Percentiles rank a stretch among this genome's conserved stretches.
These are phyloP conservation scores for Chrysaora quinquecirrha DNA, from an alignment of 30 jellyfish, hydroid and myxozoan species.

Conservation along the genomic window DNA sequence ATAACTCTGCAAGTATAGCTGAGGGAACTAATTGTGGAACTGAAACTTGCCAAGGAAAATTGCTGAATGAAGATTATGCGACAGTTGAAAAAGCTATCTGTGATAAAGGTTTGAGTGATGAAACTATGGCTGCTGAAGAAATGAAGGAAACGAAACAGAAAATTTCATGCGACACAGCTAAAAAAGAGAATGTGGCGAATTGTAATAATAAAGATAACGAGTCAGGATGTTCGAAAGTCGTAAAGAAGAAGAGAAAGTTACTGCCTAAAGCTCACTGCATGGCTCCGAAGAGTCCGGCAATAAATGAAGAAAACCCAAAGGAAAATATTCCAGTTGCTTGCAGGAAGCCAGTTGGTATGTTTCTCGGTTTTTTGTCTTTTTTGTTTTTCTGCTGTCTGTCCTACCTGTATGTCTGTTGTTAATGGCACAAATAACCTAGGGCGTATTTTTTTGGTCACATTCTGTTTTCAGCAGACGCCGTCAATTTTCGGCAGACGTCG, in stretches of 20 bases:
- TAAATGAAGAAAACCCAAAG: not conserved
- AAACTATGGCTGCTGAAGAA: not conserved
- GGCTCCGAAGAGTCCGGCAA: not conserved
- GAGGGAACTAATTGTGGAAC: not conserved
- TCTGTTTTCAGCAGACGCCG: too few relatives aligned
- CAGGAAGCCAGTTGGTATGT: too few relatives aligned
- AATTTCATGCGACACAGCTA: too few relatives aligned
- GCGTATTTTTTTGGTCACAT: too few relatives aligned
- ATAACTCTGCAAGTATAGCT: too few relatives aligned
- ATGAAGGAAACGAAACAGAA: not conserved
- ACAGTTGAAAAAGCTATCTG: too few relatives aligned
- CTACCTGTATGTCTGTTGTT: too few relatives aligned
- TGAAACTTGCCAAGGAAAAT: not conserved
- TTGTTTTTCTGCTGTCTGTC: too few relatives aligned
- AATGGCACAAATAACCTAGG: too few relatives aligned
- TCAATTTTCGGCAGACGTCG: too few relatives aligned
- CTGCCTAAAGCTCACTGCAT: not conserved
- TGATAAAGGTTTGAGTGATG: not conserved
- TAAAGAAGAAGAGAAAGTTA: not conserved
- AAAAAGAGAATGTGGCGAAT: not conserved
- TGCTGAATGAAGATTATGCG: not conserved
- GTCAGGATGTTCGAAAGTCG: not conserved
- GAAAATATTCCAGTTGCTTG: not conserved
- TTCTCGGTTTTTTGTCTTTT: too few relatives aligned
- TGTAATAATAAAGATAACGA: not conserved